Evolutionary conservation across 2,797 vertebrate species (phyloP), one percentile per base, ranked within the genome.

Genomic region (Psittacula echo): DNA sequence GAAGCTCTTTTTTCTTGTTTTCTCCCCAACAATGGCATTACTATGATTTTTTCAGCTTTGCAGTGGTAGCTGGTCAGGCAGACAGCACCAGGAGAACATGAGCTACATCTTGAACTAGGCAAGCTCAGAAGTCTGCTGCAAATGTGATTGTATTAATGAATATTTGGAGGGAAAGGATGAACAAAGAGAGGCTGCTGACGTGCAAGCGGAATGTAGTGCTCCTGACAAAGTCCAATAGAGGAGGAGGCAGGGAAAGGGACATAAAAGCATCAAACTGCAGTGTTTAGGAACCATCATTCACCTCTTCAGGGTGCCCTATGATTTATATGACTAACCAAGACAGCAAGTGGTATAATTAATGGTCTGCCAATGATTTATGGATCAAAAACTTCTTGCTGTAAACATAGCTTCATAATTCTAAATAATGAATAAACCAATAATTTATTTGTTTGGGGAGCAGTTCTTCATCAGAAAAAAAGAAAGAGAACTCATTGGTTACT

Each of bases 401-500:
- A 94, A 82, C 75, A 60, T 44, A 76, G 45, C 42, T 71, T 92
- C 70, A 29, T 90, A 85, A 85, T 68, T 89, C 70, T 94, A 77
- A 96, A 93, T 93, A 93, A 94, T 86, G 65, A 92, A 88, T 88
- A 90, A 87, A 72, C 50, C 30, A 66, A 47, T 66, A 80, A 87
- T 56, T 78, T 80, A 66, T 77, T 94, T 1, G 2, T 34, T 88
- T 94, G 18, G 44, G 45, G 65, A 85, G 27, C 21, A 81, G 65
- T 41, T 88, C 20, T 39, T 83, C 56, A 75, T 45, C 9, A 30
- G 60, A 65, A 77, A 77, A 87, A 85, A 56, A 14, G 26, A 19
- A 66, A 58, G 19, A 90, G 15, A 32, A 67, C 71, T 58, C 0
- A 1, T 39, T 92, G 14, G 64, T 73, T 90, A 42, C 66, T 85